These are phyloP conservation scores for Acropora yongei DNA, from an alignment of 64 coral and sea anemone species.

Conservation along the genomic window DNA sequence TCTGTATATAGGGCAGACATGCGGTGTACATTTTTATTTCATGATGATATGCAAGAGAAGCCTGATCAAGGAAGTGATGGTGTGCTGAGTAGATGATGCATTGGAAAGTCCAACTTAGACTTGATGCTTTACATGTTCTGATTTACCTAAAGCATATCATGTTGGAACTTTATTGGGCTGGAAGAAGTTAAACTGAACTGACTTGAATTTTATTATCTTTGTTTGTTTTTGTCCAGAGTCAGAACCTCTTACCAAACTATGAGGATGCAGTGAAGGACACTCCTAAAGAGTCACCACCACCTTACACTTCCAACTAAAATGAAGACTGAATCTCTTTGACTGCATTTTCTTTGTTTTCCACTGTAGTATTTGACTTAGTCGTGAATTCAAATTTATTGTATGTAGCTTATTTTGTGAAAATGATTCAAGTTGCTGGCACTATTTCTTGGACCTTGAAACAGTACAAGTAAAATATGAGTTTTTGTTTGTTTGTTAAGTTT, in stretches of 20 bases:
- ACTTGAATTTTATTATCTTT: not conserved
- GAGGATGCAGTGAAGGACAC: conserved; percentile 97
- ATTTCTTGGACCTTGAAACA: too few relatives aligned
- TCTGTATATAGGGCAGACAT: not conserved
- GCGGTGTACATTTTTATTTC: too few relatives aligned
- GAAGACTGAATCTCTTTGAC: too few relatives aligned
- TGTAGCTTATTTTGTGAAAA: too few relatives aligned
- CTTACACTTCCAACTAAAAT: conserved; percentile 78
- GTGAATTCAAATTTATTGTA: not conserved
- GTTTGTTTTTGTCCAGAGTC: conserved; percentile 40
- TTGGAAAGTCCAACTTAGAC: not conserved
- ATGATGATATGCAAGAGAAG: not conserved
- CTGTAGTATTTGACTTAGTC: too few relatives aligned
- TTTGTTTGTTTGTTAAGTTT: too few relatives aligned
- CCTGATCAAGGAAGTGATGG: too few relatives aligned
- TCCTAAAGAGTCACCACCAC: conserved; percentile 91
- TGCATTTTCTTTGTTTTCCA: not conserved
- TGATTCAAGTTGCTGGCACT: too few relatives aligned
- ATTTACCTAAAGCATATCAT: too few relatives aligned
- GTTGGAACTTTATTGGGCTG: too few relatives aligned
- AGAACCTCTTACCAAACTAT: conserved; percentile 93
- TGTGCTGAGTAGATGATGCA: not conserved
- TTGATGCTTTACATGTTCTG: too few relatives aligned
- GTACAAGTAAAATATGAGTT: too few relatives aligned
- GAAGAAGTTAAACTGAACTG: not conserved